Base-by-base conservation (phyloP, 2,113 vertebrate genomes). In the Sorex araneus region DNA sequence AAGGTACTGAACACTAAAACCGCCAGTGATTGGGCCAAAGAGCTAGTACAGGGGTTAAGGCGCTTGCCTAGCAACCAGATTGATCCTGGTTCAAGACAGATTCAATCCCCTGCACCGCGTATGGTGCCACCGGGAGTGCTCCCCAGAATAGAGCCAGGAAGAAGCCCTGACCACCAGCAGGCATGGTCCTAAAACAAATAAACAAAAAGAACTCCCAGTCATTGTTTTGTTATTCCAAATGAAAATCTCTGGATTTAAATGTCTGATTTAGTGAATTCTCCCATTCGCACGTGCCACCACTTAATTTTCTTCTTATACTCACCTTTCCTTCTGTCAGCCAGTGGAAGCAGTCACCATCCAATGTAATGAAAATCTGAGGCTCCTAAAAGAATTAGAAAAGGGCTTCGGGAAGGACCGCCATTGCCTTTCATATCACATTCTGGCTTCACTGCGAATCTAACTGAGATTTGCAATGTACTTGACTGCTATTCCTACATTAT, bases 381-480 rank as follows among this genome's bases (percentile, higher is more conserved):
- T 57, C 9, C 30, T 50, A 70, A 27, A 84, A 40, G 11, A 71
- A 6, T 63, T 82, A 54, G 54, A 15, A 54, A 40, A 4, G 9
- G 78, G 25, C 67, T 89, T 91, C 77, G 40, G 69, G 89, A 91
- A 81, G 69, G 60, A 57, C 60, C 64, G 36, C 2, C 36, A 30
- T 10, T 76, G 34, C 36, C 71, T 87, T 91, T 85, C 81, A 47
- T 10, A 8, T 54, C 60, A 76, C 19, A 64, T 27, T 81, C 64
- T 28, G 36, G 70, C 84, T 94, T 93, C 36, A 30, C 0, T 87
- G 71, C 45, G 86, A 93, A 95, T 92, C 66, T 82, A 75, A 47
- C 70, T 67, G 12, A 94, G 45, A 94, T 91, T 73, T 78, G 60
- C 67, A 85, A 73, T 10, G 7, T 67, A 43, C 12, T 86, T 83